Evolutionary conservation across 1,140 invertebrate genomes (phyloP).

Genomic region (Coelopa frigida): DNA sequence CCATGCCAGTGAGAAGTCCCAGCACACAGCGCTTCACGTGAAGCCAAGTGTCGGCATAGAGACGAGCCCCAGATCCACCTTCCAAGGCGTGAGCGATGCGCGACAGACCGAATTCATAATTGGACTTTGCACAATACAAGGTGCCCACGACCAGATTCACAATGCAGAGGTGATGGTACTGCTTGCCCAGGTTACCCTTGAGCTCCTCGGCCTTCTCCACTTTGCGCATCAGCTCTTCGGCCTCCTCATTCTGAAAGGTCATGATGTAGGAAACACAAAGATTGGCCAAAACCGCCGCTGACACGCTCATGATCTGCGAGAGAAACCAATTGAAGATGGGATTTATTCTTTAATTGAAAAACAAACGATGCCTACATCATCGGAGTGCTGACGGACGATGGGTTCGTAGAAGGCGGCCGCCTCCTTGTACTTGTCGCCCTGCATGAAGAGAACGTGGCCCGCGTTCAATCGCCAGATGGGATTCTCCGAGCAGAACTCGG

Average conservation of each 20-base stretch:
- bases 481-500: conserved; percentile 96
- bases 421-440: conserved; percentile 97
- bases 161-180: conserved; percentile 96
- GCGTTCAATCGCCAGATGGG: conserved; percentile 97
- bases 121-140: conserved; percentile 96
- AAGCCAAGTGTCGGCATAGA: conserved; percentile 93
- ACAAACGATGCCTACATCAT: conserved; percentile 61
- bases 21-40: conserved; percentile 91
- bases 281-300: conserved; percentile 95
- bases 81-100: conserved; percentile 58
- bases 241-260: conserved; percentile 98
- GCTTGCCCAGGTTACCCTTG: conserved; percentile 84
- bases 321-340: conserved; percentile 12
- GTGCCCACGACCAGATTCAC: conserved; percentile 99
- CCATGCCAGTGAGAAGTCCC: conserved; percentile 80
- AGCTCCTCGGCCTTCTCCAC: conserved; percentile 98
- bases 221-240: conserved; percentile 93
- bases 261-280: conserved; percentile 98
- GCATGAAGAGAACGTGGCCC: conserved; percentile 98
- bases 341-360: neutral
- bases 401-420: conserved; percentile 97
- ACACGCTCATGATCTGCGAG: conserved; percentile 78
- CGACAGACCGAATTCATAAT: conserved; percentile 98
- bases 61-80: conserved; percentile 41
- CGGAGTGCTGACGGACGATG: conserved; percentile 94